These are phyloP conservation scores for Drosophila bocki DNA, from an alignment of 1,140 invertebrate genomes.

Conservation along the genomic window DNA sequence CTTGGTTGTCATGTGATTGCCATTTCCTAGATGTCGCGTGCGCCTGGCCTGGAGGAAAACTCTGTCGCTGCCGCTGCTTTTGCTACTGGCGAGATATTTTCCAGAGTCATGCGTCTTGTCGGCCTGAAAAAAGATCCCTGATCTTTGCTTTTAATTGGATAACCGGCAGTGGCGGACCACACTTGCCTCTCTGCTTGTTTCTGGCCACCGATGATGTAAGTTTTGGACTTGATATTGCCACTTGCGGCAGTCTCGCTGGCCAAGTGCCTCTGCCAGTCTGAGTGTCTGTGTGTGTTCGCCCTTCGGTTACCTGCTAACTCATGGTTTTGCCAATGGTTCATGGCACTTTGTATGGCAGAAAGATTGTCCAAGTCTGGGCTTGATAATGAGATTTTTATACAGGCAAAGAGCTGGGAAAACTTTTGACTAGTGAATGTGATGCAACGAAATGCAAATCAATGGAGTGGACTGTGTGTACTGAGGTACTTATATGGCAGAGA, in stretches of 20 bases:
- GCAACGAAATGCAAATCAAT: constrained; percentile 26
- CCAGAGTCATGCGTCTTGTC: constrained; percentile 35
- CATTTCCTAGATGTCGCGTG: constrained; percentile 82
- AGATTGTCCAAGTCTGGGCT: constrained; percentile 17
- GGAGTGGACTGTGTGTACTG: constrained; percentile 7
- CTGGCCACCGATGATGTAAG: constrained; percentile 65
- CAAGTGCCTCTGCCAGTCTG: constrained; percentile 9
- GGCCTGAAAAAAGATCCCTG: constrained; percentile 69
- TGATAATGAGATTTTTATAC: constrained; percentile 38
- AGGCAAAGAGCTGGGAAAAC: constrained; percentile 7
- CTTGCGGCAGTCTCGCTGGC: constrained; percentile 53
- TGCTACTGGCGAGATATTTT: constrained; percentile 18
- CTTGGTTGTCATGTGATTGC: constrained; percentile 53
- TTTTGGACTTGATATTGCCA: constrained; percentile 81
- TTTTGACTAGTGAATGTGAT: constrained; percentile 16
- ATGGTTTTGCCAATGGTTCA: constrained; percentile 39
- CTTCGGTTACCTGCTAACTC: constrained; percentile 43
- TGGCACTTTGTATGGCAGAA: constrained; percentile 26
- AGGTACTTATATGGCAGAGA: not conserved
- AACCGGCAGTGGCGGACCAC: constrained; percentile 61
- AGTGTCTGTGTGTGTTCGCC: constrained; percentile 17
- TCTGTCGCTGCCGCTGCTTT: not conserved
- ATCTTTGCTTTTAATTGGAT: constrained; percentile 81
- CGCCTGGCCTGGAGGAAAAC: constrained; percentile 32
- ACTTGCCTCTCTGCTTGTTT: constrained; percentile 34